Base-by-base conservation (phyloP, 2,797 vertebrate genomes). In the Odontamblyopus lacepedii region DNA sequence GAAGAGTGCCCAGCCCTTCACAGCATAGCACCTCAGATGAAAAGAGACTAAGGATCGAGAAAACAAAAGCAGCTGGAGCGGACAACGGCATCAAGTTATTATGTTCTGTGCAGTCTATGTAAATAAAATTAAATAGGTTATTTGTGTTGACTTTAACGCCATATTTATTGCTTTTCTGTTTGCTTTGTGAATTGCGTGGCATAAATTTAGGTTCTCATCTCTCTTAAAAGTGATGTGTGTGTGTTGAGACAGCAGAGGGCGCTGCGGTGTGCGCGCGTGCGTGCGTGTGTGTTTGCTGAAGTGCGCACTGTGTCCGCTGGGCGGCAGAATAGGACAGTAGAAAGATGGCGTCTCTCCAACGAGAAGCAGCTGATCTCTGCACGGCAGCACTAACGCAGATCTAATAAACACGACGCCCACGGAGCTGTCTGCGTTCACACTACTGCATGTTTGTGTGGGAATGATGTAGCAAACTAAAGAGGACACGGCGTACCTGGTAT, bases 311-410 rank as follows among this genome's bases (percentile, higher is more conserved):
- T 69, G 32, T 73, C 74, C 81, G 70, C 67, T 26, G 23, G 67
- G 83, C 69, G 75, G 73, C 83, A 62, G 82, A 51, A 65, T 65
- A 69, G 74, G n/a, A 30, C 75, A 56, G 79, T 69, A 64, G 72
- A 92, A 89, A 82, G 94, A 94, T 94, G 93, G 93, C 92, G 93
- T 93, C 92, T 72, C 87, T 90, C 85, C 84, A 85, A 78, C 30
- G 84, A 69, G 68, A 69, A 89, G 82, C 91, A 90, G 91, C 89
- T 91, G 92, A 92, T 91, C 86, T n/a, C 59, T 82, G 83, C 85
- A 77, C 71, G 67, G 77, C 88, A 82, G 80, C 84, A 79, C 73
- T 62, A 60, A 65, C 79, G 26, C 56, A 19, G 70, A 41, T 55
- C 78, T 91, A 90, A 90, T 90, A 91, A 90, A 90, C 86, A 81